phyloP scores from a whole-genome alignment of 1,140 invertebrate genomes.

The Heliothis virescens region DNA sequence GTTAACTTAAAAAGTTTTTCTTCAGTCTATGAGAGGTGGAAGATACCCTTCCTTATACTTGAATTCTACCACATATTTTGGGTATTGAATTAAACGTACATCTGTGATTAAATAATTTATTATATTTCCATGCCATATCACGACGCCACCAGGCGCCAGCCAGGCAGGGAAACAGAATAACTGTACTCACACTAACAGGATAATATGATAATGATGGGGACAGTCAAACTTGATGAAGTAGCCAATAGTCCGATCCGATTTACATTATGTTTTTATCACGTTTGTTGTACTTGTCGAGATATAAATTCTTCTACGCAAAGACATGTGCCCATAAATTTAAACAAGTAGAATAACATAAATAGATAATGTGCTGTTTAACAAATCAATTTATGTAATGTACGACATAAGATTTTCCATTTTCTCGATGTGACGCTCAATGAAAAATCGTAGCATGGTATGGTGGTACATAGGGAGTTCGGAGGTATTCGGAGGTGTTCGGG shows the following conservation, averaged over 20 bases:
- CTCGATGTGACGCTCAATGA: constrained; percentile 36
- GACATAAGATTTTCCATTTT: constrained; percentile 46
- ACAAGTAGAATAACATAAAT: constrained; percentile 45
- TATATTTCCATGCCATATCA: too few species aligned
- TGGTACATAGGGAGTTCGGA: constrained; percentile 6
- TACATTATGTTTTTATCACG: not conserved
- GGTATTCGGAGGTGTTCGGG: constrained; percentile 41
- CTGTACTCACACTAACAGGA: not conserved
- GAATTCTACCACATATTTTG: too few species aligned
- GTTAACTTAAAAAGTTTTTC: not conserved
- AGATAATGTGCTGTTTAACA: not conserved
- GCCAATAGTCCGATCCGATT: not conserved
- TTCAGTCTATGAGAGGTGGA: not conserved
- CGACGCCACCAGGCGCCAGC: too few species aligned
- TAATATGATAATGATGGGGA: constrained; percentile 13
- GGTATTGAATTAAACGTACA: too few species aligned
- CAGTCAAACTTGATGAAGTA: not conserved
- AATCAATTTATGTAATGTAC: constrained; percentile 31
- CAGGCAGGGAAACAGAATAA: not conserved
- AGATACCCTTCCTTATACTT: too few species aligned
- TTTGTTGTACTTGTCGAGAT: constrained; percentile 5
- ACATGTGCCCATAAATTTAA: constrained; percentile 27
- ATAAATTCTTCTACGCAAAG: constrained; percentile 20
- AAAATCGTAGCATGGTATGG: constrained; percentile 19
- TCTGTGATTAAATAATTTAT: too few species aligned